Percentiles rank a stretch among this genome's conserved stretches.
Evolutionary conservation across 53 echinoderm and acorn worm species (phyloP).

Genomic region (Apostichopus leukothele): DNA sequence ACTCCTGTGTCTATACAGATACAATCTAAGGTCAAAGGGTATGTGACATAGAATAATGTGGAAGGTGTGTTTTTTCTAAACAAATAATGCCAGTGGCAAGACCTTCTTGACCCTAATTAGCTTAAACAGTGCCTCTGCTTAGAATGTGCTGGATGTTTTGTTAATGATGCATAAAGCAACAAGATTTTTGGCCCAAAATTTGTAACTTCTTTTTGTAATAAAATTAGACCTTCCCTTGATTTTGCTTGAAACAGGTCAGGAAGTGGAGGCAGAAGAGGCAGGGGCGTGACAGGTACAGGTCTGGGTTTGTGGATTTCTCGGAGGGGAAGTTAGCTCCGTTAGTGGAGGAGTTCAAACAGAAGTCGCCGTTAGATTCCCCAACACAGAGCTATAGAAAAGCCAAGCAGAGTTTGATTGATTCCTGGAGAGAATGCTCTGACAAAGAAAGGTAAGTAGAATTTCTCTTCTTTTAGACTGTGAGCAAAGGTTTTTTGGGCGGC

Average conservation of each 20-base stretch:
- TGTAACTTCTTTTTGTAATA: not conserved
- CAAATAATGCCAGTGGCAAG: too few relatives aligned
- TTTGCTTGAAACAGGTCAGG: slow-evolving; percentile 55
- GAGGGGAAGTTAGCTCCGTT: slow-evolving; percentile 55
- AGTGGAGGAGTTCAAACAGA: slow-evolving; percentile 36
- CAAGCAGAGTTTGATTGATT: slow-evolving; percentile 58
- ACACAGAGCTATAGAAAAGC: slow-evolving; percentile 43
- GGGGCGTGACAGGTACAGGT: slow-evolving; percentile 40
- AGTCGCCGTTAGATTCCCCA: not conserved
- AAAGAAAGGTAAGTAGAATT: slow-evolving; percentile 62
- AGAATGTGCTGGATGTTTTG: too few relatives aligned
- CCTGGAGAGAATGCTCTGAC: slow-evolving; percentile 68
- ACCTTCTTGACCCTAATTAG: too few relatives aligned
- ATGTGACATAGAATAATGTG: too few relatives aligned
- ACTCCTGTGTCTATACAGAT: too few relatives aligned
- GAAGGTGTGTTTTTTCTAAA: too few relatives aligned
- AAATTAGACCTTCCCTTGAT: not conserved
- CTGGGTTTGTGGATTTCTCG: slow-evolving; percentile 72
- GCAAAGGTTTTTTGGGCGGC: too few relatives aligned
- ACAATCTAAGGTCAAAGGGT: too few relatives aligned
- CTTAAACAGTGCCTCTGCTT: too few relatives aligned
- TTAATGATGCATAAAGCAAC: too few relatives aligned
- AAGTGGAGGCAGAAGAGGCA: slow-evolving; percentile 73
- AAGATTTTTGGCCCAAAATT: too few relatives aligned
- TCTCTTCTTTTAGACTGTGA: too few relatives aligned